phyloP scores from a whole-genome alignment of 2,888 invertebrate genomes.

The Blastobasis lacticolella region DNA sequence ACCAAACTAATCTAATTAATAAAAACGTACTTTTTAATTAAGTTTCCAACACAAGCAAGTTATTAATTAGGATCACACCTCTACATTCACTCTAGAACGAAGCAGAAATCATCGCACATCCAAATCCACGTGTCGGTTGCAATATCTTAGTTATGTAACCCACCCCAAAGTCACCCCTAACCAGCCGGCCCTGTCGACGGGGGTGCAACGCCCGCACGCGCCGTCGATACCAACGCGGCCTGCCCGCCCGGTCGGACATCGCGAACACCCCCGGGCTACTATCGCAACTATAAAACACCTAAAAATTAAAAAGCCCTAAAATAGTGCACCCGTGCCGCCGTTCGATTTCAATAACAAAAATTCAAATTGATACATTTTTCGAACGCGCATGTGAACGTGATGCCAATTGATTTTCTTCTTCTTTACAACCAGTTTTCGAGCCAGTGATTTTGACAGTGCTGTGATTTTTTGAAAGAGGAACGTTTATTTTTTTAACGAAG shows the following conservation, averaged over 20 bases:
- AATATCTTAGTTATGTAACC: constrained; percentile 7
- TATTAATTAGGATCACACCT: too few relatives aligned
- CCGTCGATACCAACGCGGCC: too few relatives aligned
- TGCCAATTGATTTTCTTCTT: constrained; percentile 5
- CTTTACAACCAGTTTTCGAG: neutral
- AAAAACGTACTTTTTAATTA: too few relatives aligned
- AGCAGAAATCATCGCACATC: too few relatives aligned
- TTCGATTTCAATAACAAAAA: constrained; percentile 17
- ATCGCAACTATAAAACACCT: neutral
- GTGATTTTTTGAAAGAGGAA: constrained; percentile 23
- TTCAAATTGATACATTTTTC: constrained; percentile 3
- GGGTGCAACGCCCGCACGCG: too few relatives aligned
- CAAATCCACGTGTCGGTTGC: too few relatives aligned
- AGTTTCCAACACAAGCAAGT: too few relatives aligned
- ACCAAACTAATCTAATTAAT: too few relatives aligned
- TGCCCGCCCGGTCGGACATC: too few relatives aligned
- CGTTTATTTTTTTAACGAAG: constrained; percentile 1
- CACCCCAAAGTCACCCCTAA: neutral
- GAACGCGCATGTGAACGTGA: neutral
- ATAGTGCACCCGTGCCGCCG: constrained; percentile 3
- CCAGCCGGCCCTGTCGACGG: neutral
- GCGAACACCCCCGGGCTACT: too few relatives aligned
- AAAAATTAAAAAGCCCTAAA: neutral
- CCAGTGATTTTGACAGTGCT: constrained; percentile 23
- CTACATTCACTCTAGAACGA: too few relatives aligned